A percentile compares a stretch with the other conserved stretches of the same genome.
Conservation (phyloP, 37 sponge, comb jelly and placozoan species). For the Agelas oroides region DNA sequence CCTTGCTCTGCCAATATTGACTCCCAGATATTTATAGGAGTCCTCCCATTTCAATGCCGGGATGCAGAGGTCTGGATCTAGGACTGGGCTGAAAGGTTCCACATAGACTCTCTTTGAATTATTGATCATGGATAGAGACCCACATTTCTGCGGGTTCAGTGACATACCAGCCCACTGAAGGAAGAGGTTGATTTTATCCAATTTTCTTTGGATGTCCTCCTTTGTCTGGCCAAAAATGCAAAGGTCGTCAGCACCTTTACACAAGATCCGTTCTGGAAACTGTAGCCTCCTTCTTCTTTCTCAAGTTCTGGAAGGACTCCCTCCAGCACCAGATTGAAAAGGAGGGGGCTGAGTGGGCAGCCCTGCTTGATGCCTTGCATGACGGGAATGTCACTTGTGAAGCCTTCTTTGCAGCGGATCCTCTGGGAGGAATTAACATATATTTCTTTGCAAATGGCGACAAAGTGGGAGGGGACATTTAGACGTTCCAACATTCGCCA, state of each 20-base stretch:
- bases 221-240: background rate
- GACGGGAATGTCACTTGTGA: background rate
- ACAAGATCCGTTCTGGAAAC: background rate
- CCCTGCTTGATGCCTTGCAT: slow-evolving; percentile 17
- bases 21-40: slow-evolving; percentile 44
- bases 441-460: slow-evolving; percentile 26
- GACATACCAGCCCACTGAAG: slow-evolving; percentile 24
- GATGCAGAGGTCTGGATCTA: background rate
- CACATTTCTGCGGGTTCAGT: slow-evolving; percentile 46
- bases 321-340: slow-evolving; percentile 36
- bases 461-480: background rate
- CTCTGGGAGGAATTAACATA: slow-evolving; percentile 9
- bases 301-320: slow-evolving; percentile 13
- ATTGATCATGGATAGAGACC: slow-evolving; percentile 8
- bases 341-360: slow-evolving; percentile 35
- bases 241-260: slow-evolving; percentile 7
- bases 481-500: slow-evolving; percentile 21
- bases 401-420: background rate
- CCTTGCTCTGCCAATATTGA: background rate
- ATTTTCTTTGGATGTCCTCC: background rate
- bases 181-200: slow-evolving; percentile 2
- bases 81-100: background rate
- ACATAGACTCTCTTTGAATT: background rate
- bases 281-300: background rate
- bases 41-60: slow-evolving; percentile 29